Evolutionary conservation across 2,113 vertebrate species (phyloP), one percentile per base, ranked within the genome.

Genomic region (Macquaria australasica): DNA sequence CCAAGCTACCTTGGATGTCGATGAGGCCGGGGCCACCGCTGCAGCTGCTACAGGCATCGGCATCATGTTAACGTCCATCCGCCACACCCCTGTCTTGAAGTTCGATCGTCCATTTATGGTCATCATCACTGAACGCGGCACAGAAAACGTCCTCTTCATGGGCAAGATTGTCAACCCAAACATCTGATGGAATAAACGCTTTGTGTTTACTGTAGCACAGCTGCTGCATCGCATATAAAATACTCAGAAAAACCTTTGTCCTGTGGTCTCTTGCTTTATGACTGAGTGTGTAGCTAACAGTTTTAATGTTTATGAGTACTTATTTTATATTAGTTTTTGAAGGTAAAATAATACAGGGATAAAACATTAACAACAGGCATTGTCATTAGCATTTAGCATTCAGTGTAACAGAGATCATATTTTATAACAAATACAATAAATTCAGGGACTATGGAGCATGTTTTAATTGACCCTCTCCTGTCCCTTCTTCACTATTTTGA

Each of bases 91-190:
- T 3, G 68, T 87, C 1, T 18, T 96, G 72, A 93, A 77, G 77
- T 96, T 96, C 63, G 41, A 96, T 72, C 93, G 66, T 25, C 96
- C 96, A 9, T 96, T 96, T 66, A 94, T 96, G 91, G 77, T 93
- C 4, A 1, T 95, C n/a, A 89, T 96, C 64, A 43, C 31, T 50
- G 89, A 96, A 6, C 87, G 79, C 4, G 31, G 21, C 73, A 90
- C 93, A 74, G 75, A 87, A 14, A 88, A 89, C 63, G 87, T 95
- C 6, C 82, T 96, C n/a, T 96, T 96, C 73, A 63, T 96, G 81
- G 96, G 95, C 63, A 96, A 94, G 80, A 95, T 96, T 11, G 56
- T 90, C 28, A 95, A 96, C 84, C 95, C 96, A 43, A 86, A 72
- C 25, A 60, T 77, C 34, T 90, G 77, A 92, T 55, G 45, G 45